Base-by-base conservation (phyloP, 2,797 vertebrate genomes). In the Microtus californicus region DNA sequence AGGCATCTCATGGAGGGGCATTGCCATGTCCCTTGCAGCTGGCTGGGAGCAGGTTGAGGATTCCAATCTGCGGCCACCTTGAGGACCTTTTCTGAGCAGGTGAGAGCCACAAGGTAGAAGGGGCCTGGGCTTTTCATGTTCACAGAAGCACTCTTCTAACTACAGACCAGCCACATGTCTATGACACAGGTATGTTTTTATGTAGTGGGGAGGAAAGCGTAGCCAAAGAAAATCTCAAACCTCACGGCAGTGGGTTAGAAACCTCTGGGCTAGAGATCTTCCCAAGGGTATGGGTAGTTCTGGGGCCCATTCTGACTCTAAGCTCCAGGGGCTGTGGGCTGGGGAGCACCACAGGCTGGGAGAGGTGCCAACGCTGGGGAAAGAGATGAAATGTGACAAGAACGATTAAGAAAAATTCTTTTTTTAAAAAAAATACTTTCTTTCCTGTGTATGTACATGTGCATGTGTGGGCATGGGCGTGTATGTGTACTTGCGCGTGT, bases 401-500 rank as follows among this genome's bases (percentile, higher is more conserved):
- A 11, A 15, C 54, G 10, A 34, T 67, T 54, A 79, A 51, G 45
- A 51, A 54, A 67, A 13, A 4, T 4, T 43, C 25, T 27, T 67
- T 67, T n/a, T 78, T 54, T 63, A 54, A 54, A 54, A 51, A 51
- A 63, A 15, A 54, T 71, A 29, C 6, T 71, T 54, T 71, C 29
- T 12, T 21, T 81, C 3, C 6, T 59, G 17, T 80, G 12, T 34
- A 37, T 71, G 45, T 48, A 9, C 4, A 2, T 77, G 6, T 77
- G 27, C 7, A 19, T 40, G 31, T 21, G 31, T 25, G n/a, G 6
- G 17, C 21, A 12, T 54, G 27, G 11, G 9, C 5, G 4, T 29
- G 37, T 21, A 11, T 40, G 37, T 11, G 3, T 73, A 9, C 23
- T 37, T 40, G 9, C 0, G 25, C 27, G 2, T 11, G 4, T 25